Evolutionary conservation across 2,797 vertebrate species (phyloP).

Genomic region (Oreochromis mossambicus): DNA sequence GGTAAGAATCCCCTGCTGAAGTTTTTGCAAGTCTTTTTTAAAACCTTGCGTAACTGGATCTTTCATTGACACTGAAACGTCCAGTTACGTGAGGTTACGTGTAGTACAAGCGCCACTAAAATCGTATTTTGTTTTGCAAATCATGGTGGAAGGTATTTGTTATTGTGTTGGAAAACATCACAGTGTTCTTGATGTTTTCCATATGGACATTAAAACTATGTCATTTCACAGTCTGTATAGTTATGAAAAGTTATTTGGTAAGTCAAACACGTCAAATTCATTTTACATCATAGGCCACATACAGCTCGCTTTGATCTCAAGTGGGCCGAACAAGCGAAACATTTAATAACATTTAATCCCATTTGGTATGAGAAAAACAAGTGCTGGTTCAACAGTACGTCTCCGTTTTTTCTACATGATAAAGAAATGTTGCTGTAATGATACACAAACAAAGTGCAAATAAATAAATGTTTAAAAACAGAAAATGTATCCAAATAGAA

Average conservation of each 20-base stretch:
- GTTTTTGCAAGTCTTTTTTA: not conserved
- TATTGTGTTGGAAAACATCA: not conserved
- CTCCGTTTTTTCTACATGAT: not conserved
- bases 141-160: not conserved
- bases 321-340: not conserved
- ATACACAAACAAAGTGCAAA: not conserved
- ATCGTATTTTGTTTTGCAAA: not conserved
- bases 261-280: not conserved
- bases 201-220: not conserved
- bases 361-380: not conserved
- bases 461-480: not conserved
- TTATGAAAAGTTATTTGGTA: not conserved
- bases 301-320: not conserved
- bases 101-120: not conserved
- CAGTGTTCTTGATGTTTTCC: not conserved
- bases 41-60: not conserved
- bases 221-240: not conserved
- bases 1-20: conserved; percentile 68
- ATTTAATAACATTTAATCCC: not conserved
- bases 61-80: not conserved
- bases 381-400: not conserved
- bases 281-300: not conserved
- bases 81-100: not conserved
- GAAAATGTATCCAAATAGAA: not conserved
- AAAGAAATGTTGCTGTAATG: not conserved